Evolutionary conservation across 2,113 vertebrate genomes (phyloP).

Genomic region (Alligator mississippiensis): DNA sequence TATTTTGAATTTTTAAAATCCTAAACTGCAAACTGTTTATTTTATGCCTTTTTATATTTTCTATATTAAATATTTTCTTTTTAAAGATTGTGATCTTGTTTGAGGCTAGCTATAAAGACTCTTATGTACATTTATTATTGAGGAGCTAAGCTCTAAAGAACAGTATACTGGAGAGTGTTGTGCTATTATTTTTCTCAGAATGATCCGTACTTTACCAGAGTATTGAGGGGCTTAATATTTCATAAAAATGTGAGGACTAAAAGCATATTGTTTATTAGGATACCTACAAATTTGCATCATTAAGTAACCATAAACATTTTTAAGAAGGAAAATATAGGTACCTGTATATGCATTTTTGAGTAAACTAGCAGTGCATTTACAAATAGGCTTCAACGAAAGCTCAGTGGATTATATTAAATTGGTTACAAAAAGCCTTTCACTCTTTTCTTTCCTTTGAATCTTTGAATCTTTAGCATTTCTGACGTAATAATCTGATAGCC

Average conservation of each 20-base stretch:
- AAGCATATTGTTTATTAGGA: constrained; percentile 60
- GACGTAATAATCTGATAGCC: constrained; percentile 66
- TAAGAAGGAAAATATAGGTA: constrained; percentile 38
- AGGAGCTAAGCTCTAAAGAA: constrained; percentile 56
- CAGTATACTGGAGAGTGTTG: constrained; percentile 25
- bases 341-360: constrained; percentile 41
- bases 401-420: constrained; percentile 63
- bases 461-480: constrained; percentile 70
- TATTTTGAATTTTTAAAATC: constrained; percentile 74
- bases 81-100: constrained; percentile 61
- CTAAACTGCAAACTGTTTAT: constrained; percentile 64
- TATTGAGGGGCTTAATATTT: constrained; percentile 27
- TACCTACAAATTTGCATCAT: constrained; percentile 45
- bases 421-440: constrained; percentile 62
- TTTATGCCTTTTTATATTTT: constrained; percentile 62
- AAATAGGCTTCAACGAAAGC: constrained; percentile 46
- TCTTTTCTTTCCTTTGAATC: constrained; percentile 61
- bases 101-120: constrained; percentile 64
- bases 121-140: constrained; percentile 67
- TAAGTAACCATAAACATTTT: constrained; percentile 11
- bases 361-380: constrained; percentile 55
- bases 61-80: constrained; percentile 45
- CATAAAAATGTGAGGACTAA: background rate
- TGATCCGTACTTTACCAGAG: constrained; percentile 37
- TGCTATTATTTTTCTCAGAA: constrained; percentile 64